Evolutionary conservation across 2,888 invertebrate genomes (phyloP).

Genomic region (Phortica okadai): DNA sequence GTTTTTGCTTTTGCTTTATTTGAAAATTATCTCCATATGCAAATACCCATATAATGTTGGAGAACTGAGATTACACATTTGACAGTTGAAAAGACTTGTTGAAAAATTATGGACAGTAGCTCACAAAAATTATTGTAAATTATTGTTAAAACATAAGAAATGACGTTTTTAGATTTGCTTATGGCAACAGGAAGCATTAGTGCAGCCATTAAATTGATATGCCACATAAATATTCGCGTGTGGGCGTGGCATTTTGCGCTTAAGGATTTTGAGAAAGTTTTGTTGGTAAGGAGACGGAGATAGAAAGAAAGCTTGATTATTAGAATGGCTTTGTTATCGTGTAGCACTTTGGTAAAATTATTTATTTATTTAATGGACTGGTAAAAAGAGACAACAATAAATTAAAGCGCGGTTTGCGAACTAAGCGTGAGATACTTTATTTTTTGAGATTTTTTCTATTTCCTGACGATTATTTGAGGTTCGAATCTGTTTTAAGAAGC

Average conservation of each 20-base stretch:
- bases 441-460: no score
- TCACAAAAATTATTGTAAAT: conserved; percentile 9
- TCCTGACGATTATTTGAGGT: no score
- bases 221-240: not conserved
- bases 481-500: no score
- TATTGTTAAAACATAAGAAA: not conserved
- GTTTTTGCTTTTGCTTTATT: not conserved
- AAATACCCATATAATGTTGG: conserved; percentile 20
- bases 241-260: not conserved
- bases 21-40: conserved; percentile 15
- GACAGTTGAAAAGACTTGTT: conserved; percentile 71
- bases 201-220: not conserved
- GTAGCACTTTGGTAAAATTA: no score
- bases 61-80: conserved; percentile 62
- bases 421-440: no score
- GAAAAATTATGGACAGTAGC: conserved; percentile 69
- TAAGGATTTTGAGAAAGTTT: not conserved
- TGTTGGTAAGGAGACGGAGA: no score
- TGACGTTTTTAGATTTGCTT: not conserved
- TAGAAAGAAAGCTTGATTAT: no score
- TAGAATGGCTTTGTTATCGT: no score
- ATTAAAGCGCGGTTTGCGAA: no score
- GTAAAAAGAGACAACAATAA: no score
- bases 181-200: conserved; percentile 18
- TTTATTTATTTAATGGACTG: no score